Evolutionary conservation across 1,140 invertebrate species (phyloP).

Genomic region (Thaumetopoea pityocampa): DNA sequence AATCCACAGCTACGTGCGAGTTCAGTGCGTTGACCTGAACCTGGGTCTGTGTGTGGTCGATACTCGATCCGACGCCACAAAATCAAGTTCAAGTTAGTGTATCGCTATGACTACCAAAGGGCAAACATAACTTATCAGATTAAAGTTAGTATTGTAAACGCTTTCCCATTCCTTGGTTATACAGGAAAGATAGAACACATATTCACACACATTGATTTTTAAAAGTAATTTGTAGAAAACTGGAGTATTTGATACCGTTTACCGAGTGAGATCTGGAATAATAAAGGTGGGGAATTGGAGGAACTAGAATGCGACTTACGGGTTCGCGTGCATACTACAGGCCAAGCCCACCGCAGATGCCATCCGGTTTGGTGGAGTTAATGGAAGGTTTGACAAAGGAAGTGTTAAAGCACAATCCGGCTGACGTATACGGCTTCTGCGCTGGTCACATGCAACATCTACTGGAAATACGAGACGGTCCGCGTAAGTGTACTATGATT

Average conservation of each 20-base stretch:
- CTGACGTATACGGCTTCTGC: constrained; percentile 68
- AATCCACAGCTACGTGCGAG: too few species aligned
- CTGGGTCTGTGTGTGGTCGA: constrained; percentile 17
- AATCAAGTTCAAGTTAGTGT: constrained; percentile 34
- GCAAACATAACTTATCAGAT: constrained; percentile 5
- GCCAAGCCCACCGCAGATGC: constrained; percentile 63
- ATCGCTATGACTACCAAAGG: constrained; percentile 22
- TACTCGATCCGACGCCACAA: constrained; percentile 11
- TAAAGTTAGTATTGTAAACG: neutral
- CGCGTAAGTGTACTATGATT: constrained; percentile 31
- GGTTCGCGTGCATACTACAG: constrained; percentile 28
- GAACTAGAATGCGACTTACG: constrained; percentile 30
- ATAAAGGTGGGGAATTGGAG: neutral
- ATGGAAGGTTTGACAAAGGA: constrained; percentile 75
- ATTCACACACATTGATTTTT: neutral
- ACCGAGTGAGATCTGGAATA: neutral
- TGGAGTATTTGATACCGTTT: neutral
- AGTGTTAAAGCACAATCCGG: constrained; percentile 70
- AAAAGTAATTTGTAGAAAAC: neutral
- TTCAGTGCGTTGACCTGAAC: constrained; percentile 29
- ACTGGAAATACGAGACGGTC: constrained; percentile 41
- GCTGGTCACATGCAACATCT: constrained; percentile 70
- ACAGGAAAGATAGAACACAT: neutral
- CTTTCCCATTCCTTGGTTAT: neutral
- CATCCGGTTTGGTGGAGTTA: constrained; percentile 67